These are phyloP conservation scores for Theretra japonica DNA, from an alignment of 2,888 invertebrate genomes.

Conservation along the genomic window DNA sequence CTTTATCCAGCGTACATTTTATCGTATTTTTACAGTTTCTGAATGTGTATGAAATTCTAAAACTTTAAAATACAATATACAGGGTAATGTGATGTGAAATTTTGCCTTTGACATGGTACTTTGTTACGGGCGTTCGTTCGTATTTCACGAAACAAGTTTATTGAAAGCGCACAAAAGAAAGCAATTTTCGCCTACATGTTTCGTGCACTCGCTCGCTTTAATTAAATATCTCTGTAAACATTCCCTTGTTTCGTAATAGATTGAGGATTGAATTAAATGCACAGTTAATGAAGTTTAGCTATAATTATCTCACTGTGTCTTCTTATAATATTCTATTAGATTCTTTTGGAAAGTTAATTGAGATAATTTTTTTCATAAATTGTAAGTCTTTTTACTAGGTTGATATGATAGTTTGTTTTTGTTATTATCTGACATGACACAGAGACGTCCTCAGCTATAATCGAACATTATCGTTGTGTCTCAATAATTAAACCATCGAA, in stretches of 20 bases:
- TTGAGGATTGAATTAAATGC: not conserved
- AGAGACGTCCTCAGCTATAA: too few relatives aligned
- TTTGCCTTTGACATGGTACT: not conserved
- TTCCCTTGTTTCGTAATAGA: not conserved
- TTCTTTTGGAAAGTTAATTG: too few relatives aligned
- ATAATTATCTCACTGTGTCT: too few relatives aligned
- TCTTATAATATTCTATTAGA: too few relatives aligned
- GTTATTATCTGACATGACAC: too few relatives aligned
- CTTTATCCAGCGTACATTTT: not conserved
- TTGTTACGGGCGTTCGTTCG: not conserved
- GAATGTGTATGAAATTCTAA: not conserved
- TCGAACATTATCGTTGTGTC: too few relatives aligned
- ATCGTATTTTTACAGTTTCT: too few relatives aligned
- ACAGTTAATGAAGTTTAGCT: too few relatives aligned
- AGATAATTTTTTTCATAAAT: too few relatives aligned
- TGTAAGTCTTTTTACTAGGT: too few relatives aligned
- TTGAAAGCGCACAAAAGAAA: slow-evolving; percentile 4
- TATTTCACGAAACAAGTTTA: not conserved
- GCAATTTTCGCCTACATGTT: not conserved
- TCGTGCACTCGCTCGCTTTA: not conserved
- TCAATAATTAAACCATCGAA: too few relatives aligned
- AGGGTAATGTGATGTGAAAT: not conserved
- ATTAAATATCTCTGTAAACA: slow-evolving; percentile 6
- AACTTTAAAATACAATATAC: not conserved
- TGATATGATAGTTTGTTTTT: too few relatives aligned